Conservation (phyloP, 2,113 vertebrate species). For the Pseudolaguvia tuberculata region DNA sequence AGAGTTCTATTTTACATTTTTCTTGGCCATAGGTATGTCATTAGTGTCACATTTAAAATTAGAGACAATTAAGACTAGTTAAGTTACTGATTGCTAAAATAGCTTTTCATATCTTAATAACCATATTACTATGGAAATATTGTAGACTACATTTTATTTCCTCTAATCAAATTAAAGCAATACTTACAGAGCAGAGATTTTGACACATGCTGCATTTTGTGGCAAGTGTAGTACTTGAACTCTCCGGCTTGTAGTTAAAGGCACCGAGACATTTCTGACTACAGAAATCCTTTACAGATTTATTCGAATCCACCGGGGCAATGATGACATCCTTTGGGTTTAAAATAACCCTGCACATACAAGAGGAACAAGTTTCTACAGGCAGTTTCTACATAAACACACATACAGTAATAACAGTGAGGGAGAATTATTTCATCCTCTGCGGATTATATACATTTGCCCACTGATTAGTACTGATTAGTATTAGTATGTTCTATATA, state of each 20-base stretch:
- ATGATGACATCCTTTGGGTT: conserved; percentile 87
- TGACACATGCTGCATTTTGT: conserved; percentile 87
- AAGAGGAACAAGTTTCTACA: not conserved
- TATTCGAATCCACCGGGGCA: conserved; percentile 81
- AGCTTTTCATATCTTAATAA: too few relatives aligned
- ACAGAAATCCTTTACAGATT: conserved; percentile 86
- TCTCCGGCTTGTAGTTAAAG: conserved; percentile 78
- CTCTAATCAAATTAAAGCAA: not conserved
- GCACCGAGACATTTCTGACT: conserved; percentile 83
- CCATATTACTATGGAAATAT: too few relatives aligned
- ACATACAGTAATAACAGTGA: not conserved
- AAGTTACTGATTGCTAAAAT: too few relatives aligned
- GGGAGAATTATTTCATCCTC: too few relatives aligned
- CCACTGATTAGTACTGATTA: too few relatives aligned
- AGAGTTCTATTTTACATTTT: too few relatives aligned
- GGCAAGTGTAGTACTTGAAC: conserved; percentile 56
- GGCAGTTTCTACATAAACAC: not conserved
- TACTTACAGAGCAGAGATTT: conserved; percentile 79
- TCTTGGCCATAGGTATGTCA: too few relatives aligned
- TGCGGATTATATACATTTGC: too few relatives aligned
- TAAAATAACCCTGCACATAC: conserved; percentile 74
- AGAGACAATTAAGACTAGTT: too few relatives aligned
- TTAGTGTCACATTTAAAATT: too few relatives aligned
- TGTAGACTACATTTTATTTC: not conserved
- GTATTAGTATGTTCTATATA: too few relatives aligned